phyloP scores from a whole-genome alignment of 1,140 invertebrate genomes.

The Hetaerina americana region DNA sequence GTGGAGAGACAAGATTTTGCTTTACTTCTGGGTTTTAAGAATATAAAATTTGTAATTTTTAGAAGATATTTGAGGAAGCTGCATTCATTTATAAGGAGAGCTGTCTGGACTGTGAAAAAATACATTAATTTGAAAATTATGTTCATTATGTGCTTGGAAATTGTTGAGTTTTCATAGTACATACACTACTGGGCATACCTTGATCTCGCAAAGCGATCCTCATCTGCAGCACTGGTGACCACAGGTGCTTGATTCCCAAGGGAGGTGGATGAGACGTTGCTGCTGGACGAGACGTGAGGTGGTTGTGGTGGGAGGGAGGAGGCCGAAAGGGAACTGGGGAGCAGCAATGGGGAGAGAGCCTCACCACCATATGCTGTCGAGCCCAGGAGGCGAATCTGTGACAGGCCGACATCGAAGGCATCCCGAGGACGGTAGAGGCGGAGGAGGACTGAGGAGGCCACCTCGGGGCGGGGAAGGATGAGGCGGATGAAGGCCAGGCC shows the following conservation, averaged over 20 bases:
- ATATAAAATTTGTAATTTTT: too few species aligned
- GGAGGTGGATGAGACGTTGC: neutral
- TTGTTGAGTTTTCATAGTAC: too few species aligned
- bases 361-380: conserved; percentile 55
- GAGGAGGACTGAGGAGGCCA: conserved; percentile 41
- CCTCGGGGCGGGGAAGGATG: conserved; percentile 63
- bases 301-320: neutral
- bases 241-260: neutral
- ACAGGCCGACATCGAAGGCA: conserved; percentile 72
- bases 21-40: too few species aligned
- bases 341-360: neutral
- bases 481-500: conserved; percentile 76
- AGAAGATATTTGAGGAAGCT: too few species aligned
- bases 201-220: conserved; percentile 32
- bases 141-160: too few species aligned
- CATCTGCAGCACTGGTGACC: conserved; percentile 25
- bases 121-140: too few species aligned
- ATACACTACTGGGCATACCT: conserved; percentile 25
- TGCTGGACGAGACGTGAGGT: neutral
- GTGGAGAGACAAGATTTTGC: too few species aligned
- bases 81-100: too few species aligned
- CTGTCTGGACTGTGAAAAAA: too few species aligned
- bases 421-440: conserved; percentile 71
- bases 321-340: neutral
- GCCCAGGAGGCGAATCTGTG: conserved; percentile 74